phyloP scores from a whole-genome alignment of 2,797 vertebrate genomes.

The Sciurus carolinensis region DNA sequence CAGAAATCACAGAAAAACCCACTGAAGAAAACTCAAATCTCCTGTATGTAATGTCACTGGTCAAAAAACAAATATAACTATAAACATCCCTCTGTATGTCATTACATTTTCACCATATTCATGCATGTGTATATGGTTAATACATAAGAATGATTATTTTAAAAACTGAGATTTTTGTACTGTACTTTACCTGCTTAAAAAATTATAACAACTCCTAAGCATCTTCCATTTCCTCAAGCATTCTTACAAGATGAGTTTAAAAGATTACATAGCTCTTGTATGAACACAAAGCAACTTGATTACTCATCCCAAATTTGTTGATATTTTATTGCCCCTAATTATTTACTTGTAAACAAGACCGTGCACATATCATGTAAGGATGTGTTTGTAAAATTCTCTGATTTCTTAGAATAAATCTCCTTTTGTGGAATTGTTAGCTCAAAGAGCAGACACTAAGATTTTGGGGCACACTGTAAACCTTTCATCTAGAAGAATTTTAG shows the following conservation, averaged over 20 bases:
- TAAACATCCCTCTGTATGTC: background rate
- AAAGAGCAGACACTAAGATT: background rate
- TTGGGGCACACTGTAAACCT: background rate
- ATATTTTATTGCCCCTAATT: background rate
- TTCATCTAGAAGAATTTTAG: background rate
- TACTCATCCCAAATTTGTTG: background rate
- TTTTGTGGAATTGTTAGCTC: background rate
- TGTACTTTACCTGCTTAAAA: background rate
- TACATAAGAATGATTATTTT: background rate
- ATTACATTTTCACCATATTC: background rate
- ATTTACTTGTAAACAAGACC: slow-evolving; percentile 19
- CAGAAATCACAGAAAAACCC: slow-evolving; percentile 36
- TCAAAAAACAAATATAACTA: background rate
- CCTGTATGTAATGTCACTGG: background rate
- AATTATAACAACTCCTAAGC: background rate
- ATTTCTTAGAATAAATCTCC: background rate
- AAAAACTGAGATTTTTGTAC: background rate
- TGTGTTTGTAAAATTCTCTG: background rate
- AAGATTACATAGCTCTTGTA: background rate
- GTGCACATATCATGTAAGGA: background rate
- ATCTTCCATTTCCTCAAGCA: background rate
- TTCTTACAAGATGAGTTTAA: slow-evolving; percentile 1
- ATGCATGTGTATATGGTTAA: background rate
- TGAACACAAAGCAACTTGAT: background rate
- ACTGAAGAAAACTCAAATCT: slow-evolving; percentile 25